Percentiles rank a stretch among this genome's conserved stretches.
These are phyloP conservation scores for Orbicella faveolata DNA, from an alignment of 64 coral and sea anemone species.

Conservation along the genomic window DNA sequence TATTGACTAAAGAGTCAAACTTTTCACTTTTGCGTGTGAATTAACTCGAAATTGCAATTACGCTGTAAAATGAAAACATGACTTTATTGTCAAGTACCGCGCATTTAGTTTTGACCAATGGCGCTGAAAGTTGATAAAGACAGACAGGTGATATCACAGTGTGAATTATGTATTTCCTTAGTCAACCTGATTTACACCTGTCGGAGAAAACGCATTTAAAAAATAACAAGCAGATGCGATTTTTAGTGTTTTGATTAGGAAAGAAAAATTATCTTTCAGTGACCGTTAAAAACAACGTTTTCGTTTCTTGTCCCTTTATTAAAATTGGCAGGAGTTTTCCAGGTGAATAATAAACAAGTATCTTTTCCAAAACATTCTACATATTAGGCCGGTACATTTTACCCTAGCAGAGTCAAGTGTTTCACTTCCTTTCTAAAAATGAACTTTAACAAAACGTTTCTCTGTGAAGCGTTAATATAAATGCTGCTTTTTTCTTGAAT, in stretches of 20 bases:
- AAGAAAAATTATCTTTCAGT: not conserved
- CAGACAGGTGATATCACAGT: constrained; percentile 8
- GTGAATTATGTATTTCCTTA: not conserved
- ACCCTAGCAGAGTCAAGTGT: no score
- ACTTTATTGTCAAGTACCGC: not conserved
- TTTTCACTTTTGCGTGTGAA: not conserved
- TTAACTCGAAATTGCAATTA: not conserved
- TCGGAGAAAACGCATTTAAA: not conserved
- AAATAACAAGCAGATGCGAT: not conserved
- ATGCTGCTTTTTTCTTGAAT: no score
- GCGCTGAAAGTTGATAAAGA: not conserved
- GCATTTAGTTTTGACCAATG: not conserved
- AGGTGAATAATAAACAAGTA: no score
- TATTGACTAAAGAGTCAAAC: not conserved
- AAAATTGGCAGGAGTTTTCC: no score
- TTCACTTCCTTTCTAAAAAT: no score
- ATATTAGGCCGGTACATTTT: no score
- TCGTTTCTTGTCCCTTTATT: no score
- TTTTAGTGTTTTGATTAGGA: not conserved
- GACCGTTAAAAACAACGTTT: no score
- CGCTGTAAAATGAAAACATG: not conserved
- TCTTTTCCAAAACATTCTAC: no score
- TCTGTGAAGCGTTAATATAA: no score
- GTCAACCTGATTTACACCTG: not conserved
- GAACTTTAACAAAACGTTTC: no score